phyloP scores from a whole-genome alignment of 2,113 vertebrate species.

The Datnioides undecimradiatus region DNA sequence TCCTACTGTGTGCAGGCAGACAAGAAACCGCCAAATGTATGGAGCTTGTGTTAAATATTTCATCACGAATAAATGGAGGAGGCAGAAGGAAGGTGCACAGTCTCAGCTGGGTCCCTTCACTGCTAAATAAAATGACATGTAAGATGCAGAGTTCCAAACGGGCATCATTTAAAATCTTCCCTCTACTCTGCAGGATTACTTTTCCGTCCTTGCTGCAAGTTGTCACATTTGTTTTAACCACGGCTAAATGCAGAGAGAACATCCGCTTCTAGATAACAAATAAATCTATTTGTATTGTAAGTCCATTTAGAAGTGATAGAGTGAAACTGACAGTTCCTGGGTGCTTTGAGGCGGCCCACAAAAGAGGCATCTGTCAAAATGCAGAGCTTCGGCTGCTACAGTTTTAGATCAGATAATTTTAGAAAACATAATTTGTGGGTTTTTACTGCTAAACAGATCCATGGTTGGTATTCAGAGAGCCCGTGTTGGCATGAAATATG shows the following conservation, averaged over 20 bases:
- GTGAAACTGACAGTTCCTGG: slow-evolving; percentile 7
- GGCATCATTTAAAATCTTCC: neutral
- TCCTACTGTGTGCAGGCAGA: neutral
- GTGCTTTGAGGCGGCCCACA: slow-evolving; percentile 23
- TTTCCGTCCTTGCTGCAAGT: neutral
- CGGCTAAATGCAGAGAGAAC: slow-evolving; percentile 1
- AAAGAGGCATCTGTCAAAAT: slow-evolving; percentile 28
- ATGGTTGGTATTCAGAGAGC: neutral
- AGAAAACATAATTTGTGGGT: slow-evolving; percentile 4
- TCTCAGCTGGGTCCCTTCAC: neutral
- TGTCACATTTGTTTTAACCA: neutral
- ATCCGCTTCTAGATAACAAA: neutral
- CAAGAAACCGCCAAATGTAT: neutral
- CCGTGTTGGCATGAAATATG: slow-evolving; percentile 2
- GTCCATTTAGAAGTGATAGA: neutral
- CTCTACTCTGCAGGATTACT: neutral
- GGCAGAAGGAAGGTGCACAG: neutral
- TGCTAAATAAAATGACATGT: neutral
- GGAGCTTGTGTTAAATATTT: neutral
- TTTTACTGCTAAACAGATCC: slow-evolving; percentile 35
- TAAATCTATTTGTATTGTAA: slow-evolving; percentile 1
- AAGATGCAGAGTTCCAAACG: neutral
- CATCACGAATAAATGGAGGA: neutral
- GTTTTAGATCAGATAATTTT: slow-evolving; percentile 50
- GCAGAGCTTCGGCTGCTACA: slow-evolving; percentile 24